phyloP scores from a whole-genome alignment of 2,113 vertebrate species.

The Cathartes aura region DNA sequence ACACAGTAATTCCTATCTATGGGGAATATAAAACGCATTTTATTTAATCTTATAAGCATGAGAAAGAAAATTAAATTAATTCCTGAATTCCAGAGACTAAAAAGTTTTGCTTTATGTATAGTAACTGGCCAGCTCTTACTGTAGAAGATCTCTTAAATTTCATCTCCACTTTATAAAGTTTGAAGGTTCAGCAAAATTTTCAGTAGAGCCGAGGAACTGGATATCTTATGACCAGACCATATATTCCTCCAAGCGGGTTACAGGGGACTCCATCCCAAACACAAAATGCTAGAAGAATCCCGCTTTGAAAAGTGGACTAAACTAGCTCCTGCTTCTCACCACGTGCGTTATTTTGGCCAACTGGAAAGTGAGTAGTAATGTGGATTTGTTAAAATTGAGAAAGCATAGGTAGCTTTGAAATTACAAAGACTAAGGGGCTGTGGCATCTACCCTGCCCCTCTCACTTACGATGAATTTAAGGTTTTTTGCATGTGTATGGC shows the following conservation, averaged over 20 bases:
- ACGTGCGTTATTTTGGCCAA: fast-evolving
- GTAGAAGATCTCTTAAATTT: background rate
- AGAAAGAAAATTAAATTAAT: background rate
- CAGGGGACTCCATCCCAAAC: background rate
- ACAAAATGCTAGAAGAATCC: background rate
- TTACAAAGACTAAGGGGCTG: background rate
- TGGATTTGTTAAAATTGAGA: background rate
- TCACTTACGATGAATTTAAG: background rate
- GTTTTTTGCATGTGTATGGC: fast-evolving
- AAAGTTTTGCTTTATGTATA: background rate
- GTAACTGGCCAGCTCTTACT: background rate
- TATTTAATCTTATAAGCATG: background rate
- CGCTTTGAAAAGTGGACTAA: background rate
- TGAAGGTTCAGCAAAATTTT: background rate
- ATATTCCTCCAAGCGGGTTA: background rate
- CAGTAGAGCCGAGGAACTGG: background rate
- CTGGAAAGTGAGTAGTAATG: background rate
- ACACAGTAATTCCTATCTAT: background rate
- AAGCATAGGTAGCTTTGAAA: background rate
- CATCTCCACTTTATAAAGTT: background rate
- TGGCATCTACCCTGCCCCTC: background rate
- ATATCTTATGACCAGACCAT: no score
- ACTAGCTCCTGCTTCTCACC: background rate
- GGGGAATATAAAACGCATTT: background rate
- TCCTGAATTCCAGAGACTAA: background rate